These are phyloP conservation scores for Hyperopisus bebe DNA, from an alignment of 2,113 vertebrate species.

Conservation along the genomic window DNA sequence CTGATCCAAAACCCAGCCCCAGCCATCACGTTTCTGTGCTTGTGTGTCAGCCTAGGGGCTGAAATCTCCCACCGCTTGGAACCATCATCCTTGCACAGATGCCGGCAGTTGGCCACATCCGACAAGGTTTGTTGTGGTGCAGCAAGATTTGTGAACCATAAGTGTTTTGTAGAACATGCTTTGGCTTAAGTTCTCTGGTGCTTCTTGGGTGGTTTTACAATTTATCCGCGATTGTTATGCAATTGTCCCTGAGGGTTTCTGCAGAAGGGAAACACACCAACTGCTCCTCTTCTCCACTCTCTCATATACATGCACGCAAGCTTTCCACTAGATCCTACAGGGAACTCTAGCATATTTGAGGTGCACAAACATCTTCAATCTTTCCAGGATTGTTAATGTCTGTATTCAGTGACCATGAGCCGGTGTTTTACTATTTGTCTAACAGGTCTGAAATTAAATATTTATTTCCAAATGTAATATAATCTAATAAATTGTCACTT, in stretches of 20 bases:
- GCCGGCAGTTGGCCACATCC: not conserved
- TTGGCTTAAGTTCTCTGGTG: not conserved
- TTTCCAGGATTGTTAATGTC: not conserved
- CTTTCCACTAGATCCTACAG: not conserved
- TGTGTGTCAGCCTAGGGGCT: not conserved
- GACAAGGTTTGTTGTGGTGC: not conserved
- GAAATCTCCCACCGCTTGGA: not conserved
- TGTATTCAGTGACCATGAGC: not conserved
- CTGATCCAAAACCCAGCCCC: not conserved
- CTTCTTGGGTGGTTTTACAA: not conserved
- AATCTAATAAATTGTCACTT: not conserved
- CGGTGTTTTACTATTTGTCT: not conserved
- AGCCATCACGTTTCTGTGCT: not conserved
- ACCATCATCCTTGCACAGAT: not conserved
- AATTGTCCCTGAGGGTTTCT: not conserved
- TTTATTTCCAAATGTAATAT: not conserved
- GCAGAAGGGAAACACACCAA: not conserved
- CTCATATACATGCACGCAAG: not conserved
- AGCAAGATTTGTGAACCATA: not conserved
- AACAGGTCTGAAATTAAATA: not conserved
- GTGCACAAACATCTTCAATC: not conserved
- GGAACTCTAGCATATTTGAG: not conserved
- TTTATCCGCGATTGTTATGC: not conserved
- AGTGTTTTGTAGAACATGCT: not conserved
- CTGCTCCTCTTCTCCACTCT: not conserved